Conservation (phyloP, 2,888 invertebrate species). For the Rotaria magnacalcarata region DNA sequence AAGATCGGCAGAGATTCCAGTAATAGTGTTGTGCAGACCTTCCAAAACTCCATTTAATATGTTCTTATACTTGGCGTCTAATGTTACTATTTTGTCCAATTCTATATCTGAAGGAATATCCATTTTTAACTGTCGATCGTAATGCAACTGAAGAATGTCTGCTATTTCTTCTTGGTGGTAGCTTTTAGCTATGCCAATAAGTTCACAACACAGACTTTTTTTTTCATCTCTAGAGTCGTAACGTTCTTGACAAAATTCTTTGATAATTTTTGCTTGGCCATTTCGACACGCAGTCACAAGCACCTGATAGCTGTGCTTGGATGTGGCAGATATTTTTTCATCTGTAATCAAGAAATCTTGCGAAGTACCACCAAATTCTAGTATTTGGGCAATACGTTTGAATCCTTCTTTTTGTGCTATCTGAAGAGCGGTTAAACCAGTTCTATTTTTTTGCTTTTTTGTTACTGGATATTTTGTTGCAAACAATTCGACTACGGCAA, state of each 20-base stretch:
- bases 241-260: not conserved
- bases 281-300: too few species aligned
- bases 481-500: not conserved
- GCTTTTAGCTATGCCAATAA: not conserved
- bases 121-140: not conserved
- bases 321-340: not conserved
- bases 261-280: not conserved
- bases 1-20: not conserved
- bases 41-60: not conserved
- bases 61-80: not conserved
- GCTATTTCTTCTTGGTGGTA: not conserved
- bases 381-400: not conserved
- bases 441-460: not conserved
- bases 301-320: not conserved
- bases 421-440: not conserved
- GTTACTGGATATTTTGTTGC: not conserved
- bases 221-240: not conserved
- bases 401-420: not conserved
- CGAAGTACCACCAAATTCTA: too few species aligned
- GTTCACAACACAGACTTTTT: not conserved
- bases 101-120: not conserved
- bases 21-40: not conserved
- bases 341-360: not conserved
- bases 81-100: not conserved
- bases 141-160: not conserved